Evolutionary conservation across 1,140 invertebrate genomes (phyloP), one percentile per base, ranked within the genome.

Genomic region (Euura saliciscinereae): DNA sequence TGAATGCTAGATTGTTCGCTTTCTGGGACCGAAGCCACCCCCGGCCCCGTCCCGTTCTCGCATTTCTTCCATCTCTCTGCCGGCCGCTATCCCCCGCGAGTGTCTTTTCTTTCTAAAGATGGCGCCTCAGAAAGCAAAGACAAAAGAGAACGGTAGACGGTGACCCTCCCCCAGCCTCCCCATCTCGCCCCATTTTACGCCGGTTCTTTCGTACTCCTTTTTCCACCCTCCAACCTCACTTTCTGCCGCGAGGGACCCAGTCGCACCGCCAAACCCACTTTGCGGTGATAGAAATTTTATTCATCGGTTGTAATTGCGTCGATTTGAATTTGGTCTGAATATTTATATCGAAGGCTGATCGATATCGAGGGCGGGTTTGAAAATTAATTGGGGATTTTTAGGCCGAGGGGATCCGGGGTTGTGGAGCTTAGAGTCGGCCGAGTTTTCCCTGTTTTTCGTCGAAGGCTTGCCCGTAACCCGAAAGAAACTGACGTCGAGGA

Each of bases 401-500:
- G 51, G 3, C 28, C 28, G 28, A 28, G 28, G 28, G 28, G 28
- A 28, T 28, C 28, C 28, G 28, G 28, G 28, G 28, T 3, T 11
- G 51, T 11, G 51, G 51, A 4, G 8, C 8, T 11, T 11, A 59
- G 51, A 59, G 51, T 11, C 28, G 28, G 28, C 28, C 28, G 28
- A 28, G 28, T 28, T 28, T 28, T 59, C 51, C 8, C 51, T 59
- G 10, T 8, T 59, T 59, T 59, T 59, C 8, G 51, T 3, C 51
- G 51, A 59, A 6, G 51, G 51, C 51, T 59, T 59, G 13, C 51
- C 28, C 2, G 51, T 42, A 10, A 28, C 11, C 66, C 66, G 28
- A 67, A 44, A 67, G 66, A 67, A 44, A 67, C 66, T 69, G 68
- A 69, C 68, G 68, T 44, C 5, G 28, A 28, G n/a, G 44, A 44